Evolutionary conservation across 2,113 vertebrate genomes (phyloP).

Genomic region (Caranx ignobilis): DNA sequence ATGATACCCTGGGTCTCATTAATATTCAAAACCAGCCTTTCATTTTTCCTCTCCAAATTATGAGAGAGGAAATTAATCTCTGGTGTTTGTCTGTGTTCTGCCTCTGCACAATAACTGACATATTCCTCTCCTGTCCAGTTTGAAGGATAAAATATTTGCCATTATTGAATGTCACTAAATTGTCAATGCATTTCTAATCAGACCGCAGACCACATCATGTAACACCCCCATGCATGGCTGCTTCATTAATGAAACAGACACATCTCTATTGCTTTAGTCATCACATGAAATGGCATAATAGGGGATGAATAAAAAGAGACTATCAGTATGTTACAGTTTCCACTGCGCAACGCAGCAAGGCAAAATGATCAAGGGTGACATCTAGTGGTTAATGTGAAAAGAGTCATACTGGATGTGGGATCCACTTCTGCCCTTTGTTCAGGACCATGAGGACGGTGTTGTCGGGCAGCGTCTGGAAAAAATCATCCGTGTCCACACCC

Average conservation of each 20-base stretch:
- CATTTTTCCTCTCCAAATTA: slow-evolving; percentile 23
- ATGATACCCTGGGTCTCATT: slow-evolving; percentile 33
- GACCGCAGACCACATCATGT: not conserved
- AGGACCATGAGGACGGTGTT: slow-evolving; percentile 89
- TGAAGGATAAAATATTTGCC: slow-evolving; percentile 30
- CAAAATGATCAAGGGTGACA: slow-evolving; percentile 32
- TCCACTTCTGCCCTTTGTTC: slow-evolving; percentile 89
- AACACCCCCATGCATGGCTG: slow-evolving; percentile 23
- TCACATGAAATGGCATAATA: slow-evolving; percentile 8
- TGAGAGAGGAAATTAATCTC: slow-evolving; percentile 31
- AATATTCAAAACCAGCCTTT: slow-evolving; percentile 18
- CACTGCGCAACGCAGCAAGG: not conserved
- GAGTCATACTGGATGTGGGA: slow-evolving; percentile 71
- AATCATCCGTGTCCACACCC: slow-evolving; percentile 90
- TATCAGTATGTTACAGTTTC: not conserved
- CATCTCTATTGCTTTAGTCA: not conserved
- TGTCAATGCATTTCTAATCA: not conserved
- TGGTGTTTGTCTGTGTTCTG: not conserved
- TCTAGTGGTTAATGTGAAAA: slow-evolving; percentile 47
- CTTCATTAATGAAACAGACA: not conserved
- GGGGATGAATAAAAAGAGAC: not conserved
- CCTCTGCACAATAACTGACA: slow-evolving; percentile 21
- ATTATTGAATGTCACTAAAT: slow-evolving; percentile 24
- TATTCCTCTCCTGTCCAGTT: slow-evolving; percentile 14
- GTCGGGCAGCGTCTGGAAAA: slow-evolving; percentile 88